Evolutionary conservation across 2,888 invertebrate species (phyloP), one percentile per base, ranked within the genome.

Genomic region (Theretra japonica): DNA sequence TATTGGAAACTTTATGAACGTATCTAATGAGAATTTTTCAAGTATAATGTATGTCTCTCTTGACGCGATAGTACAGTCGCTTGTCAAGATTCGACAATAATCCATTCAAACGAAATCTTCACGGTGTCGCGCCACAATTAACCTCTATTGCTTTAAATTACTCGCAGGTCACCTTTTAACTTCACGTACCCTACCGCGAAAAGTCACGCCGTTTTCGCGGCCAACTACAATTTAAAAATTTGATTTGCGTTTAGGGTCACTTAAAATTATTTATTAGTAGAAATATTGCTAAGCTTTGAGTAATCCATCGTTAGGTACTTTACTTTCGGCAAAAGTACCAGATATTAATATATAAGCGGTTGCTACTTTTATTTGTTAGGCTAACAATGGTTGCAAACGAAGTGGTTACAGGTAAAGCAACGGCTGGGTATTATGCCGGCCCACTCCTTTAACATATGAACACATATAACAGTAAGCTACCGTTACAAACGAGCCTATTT

Each of bases 71-170:
- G 2, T 53, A 19, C 17, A 4, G n/a, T 53, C n/a, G 1, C 21
- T 23, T 25, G 17, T 48, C 65, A 23, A 65, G 23, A 65, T 48
- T 19, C 1, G 53, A 21, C 11, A 30, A 56, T 56, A 56, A 15
- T 56, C 50, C 25, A 69, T 69, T 69, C 30, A 30, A 56, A 68
- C 50, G 28, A 33, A 73, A 78, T 72, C 53, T 70, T 77, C 53
- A 74, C 76, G 75, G 74, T 73, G 75, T 77, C 73, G 74, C 73
- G 71, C 73, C 74, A 78, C 82, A 82, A 82, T 80, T 77, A 82
- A 73, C 77, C 75, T 75, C 80, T 80, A 82, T 81, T 77, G 74
- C 79, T 72, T 62, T 70, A 75, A 79, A 73, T 81, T 82, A 80
- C 79, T 79, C 82, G 79, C 75, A 80, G 76, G 80, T 76, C 71